Conservation (phyloP, 2,888 invertebrate genomes). For the Eulithis prunata region DNA sequence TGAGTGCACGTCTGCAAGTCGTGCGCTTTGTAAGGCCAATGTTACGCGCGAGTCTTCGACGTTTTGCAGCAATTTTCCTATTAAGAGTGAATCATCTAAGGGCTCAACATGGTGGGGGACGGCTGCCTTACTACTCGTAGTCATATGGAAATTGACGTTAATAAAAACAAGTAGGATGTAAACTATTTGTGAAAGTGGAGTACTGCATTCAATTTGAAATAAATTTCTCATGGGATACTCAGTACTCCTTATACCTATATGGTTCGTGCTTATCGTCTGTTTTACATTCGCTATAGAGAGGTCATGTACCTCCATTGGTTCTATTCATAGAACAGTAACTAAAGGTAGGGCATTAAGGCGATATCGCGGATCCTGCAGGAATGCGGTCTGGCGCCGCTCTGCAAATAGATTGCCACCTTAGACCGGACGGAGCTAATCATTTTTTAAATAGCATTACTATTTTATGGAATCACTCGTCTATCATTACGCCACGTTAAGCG, state of each 20-base stretch:
- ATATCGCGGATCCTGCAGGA: slow-evolving; percentile 74
- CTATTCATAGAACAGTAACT: slow-evolving; percentile 70
- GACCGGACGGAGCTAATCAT: slow-evolving; percentile 51
- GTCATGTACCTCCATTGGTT: slow-evolving; percentile 58
- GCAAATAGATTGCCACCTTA: slow-evolving; percentile 68
- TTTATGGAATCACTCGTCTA: slow-evolving; percentile 23
- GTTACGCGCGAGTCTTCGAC: slow-evolving; percentile 71
- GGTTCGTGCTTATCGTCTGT: slow-evolving; percentile 47
- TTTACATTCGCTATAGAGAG: slow-evolving; percentile 58
- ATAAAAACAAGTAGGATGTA: slow-evolving; percentile 73
- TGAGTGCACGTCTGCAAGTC: slow-evolving; percentile 70
- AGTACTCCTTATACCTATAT: neutral
- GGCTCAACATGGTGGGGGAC: slow-evolving; percentile 66
- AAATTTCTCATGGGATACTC: slow-evolving; percentile 40
- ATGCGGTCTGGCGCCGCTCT: slow-evolving; percentile 78
- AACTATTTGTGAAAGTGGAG: slow-evolving; percentile 70
- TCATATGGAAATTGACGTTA: slow-evolving; percentile 63
- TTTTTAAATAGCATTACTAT: slow-evolving; percentile 56
- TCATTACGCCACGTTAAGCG: neutral
- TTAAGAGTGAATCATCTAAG: slow-evolving; percentile 77
- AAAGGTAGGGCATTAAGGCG: slow-evolving; percentile 71
- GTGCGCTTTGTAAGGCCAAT: slow-evolving; percentile 81
- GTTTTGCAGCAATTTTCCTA: slow-evolving; percentile 77
- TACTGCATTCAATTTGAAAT: slow-evolving; percentile 52
- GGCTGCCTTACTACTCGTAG: slow-evolving; percentile 55